Evolutionary conservation across 2,888 invertebrate genomes (phyloP), one percentile per base, ranked within the genome.

Genomic region (Lacanobia wlatinum): DNA sequence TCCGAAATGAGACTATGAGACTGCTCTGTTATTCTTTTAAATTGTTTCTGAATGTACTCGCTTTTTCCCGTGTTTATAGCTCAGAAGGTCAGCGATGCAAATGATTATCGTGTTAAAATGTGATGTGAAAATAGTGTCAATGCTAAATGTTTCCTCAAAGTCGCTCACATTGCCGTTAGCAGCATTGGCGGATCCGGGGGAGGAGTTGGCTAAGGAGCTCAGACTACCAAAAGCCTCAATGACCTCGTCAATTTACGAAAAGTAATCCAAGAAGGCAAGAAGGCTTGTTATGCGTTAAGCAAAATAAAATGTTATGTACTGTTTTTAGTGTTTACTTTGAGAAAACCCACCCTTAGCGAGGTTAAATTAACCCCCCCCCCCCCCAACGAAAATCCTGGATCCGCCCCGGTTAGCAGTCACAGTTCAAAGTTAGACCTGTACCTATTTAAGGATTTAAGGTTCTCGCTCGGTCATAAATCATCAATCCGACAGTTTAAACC

Each of bases 1-100:
- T 87, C 81, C 65, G 55, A 84, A 80, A 79, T 72, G 59, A 85
- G 80, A 84, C 83, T 83, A 75, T 82, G 79, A 85, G 84, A 82
- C 77, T 82, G 74, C 55, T 78, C 81, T 82, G 83, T 84, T 85
- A 84, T 87, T 87, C 85, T 85, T 80, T 88, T 78, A 84, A 87
- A 85, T 88, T 87, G 87, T 86, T 87, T 84, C 82, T 85, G 78
- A 87, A 84, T 84, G 86, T 87, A 83, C 75, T 83, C 79, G 80
- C 73, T 73, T 89, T 89, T 89, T 89, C 88, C 88, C 89, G 88
- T 90, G 87, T 87, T 87, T 87, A 89, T 87, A 87, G 85, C 76
- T 77, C 55, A 80, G 83, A 84, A 90, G 90, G 90, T 83, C 84
- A 83, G 61, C 86, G 76, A 52, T 62, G 77, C 82, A 86, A 84